Evolutionary conservation across 1,140 invertebrate genomes (phyloP), one percentile per base, ranked within the genome.

Genomic region (Condylostylus longicornis): DNA sequence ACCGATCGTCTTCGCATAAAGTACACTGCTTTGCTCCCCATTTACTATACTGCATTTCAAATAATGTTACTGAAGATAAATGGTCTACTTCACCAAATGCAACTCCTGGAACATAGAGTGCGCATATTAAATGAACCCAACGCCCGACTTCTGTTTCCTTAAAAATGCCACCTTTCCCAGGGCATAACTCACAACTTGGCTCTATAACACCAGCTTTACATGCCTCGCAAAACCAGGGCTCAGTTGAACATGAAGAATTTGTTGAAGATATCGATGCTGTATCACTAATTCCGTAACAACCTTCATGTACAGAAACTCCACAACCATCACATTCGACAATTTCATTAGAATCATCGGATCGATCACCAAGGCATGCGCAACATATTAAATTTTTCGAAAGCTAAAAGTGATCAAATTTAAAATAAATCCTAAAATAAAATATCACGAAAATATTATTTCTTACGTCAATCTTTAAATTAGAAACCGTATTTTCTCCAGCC

Each of bases 171-270:
- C 85, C 89, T 54, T 68, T 69, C 58, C 82, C 82, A 4, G 88
- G 86, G 56, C 87, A 93, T 6, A 93, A 62, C 63, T 91, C 86
- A 60, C 87, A 91, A 13, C 69, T 71, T 1, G 90, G 88, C 62
- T 84, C 79, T 18, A 71, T 75, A 7, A 86, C 73, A 2, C 87
- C 87, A 27, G 87, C 88, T 53, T 87, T 88, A 49, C 93, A 96
- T n/a, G 89, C 84, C 65, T 97, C 91, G 67, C 91, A 97, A 62
- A 96, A 96, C 93, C 93, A 97, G 0, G 91, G 91, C 47, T 93
- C 90, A 2, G 90, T 96, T 23, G 88, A 89, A 33, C 84, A 85
- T 1, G 87, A 79, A 7, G 89, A 95, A 37, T 83, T 80, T 13
- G 83, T 86, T 54, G 84, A 89, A 2, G 82, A 82, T 40, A 89